phyloP scores from a whole-genome alignment of 2,113 vertebrate genomes.

The Saguinus imperator region DNA sequence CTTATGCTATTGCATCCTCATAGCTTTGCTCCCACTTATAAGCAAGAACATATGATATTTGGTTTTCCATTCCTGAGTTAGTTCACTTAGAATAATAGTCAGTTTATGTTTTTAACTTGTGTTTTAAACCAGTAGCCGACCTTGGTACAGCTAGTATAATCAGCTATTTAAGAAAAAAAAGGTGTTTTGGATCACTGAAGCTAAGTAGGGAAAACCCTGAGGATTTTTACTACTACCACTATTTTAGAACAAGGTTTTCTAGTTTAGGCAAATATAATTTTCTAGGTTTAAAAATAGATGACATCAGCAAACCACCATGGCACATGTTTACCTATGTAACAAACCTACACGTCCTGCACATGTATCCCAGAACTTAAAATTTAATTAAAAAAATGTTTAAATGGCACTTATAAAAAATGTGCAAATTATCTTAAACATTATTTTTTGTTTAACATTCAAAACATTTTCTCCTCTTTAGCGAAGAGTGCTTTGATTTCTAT shows the following conservation, averaged over 20 bases:
- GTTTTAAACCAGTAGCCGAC: not conserved
- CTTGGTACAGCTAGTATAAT: not conserved
- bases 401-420: slow-evolving; percentile 30
- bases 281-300: slow-evolving; percentile 49
- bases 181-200: not conserved
- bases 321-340: no score
- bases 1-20: no score
- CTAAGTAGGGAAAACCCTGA: not conserved
- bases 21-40: no score
- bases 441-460: slow-evolving; percentile 44
- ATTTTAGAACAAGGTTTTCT: slow-evolving; percentile 30
- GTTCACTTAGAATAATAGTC: no score
- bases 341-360: no score
- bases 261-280: slow-evolving; percentile 34
- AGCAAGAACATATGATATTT: no score
- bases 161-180: not conserved
- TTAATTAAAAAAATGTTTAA: not conserved
- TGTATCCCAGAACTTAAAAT: no score
- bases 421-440: slow-evolving; percentile 3
- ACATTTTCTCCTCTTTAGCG: not conserved
- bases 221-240: not conserved
- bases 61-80: no score
- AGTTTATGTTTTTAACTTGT: not conserved
- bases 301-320: not conserved
- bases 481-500: not conserved